phyloP scores from a whole-genome alignment of 2,888 invertebrate genomes.

The Amphipoea lucens region DNA sequence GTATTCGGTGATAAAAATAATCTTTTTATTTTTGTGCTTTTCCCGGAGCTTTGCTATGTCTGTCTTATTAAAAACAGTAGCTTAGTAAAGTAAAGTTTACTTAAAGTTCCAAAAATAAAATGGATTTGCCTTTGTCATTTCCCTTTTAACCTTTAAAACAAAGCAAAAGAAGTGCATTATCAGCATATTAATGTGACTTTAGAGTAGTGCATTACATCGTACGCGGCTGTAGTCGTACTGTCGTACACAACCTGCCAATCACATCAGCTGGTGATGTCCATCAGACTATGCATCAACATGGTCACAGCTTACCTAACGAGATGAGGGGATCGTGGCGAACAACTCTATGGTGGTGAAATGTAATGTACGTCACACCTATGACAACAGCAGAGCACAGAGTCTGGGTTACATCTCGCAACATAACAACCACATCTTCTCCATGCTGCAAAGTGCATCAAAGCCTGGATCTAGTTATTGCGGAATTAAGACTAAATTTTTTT shows the following conservation, averaged over 20 bases:
- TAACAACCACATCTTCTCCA: neutral
- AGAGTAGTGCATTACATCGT: neutral
- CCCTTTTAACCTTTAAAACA: neutral
- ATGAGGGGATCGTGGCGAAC: neutral
- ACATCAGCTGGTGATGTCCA: neutral
- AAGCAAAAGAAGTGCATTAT: neutral
- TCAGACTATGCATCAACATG: neutral
- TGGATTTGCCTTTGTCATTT: neutral
- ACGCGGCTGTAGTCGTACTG: neutral
- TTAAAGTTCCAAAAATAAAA: neutral
- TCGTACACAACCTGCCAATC: conserved; percentile 8
- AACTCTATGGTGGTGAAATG: neutral
- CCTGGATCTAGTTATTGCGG: neutral
- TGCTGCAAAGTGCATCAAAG: neutral
- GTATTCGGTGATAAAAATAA: neutral
- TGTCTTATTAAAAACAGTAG: neutral
- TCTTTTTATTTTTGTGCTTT: neutral
- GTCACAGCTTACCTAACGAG: neutral
- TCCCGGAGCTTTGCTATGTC: neutral
- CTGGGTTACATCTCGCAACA: neutral
- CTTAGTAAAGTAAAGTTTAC: neutral
- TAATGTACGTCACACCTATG: neutral
- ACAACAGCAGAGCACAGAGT: neutral
- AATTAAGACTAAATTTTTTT: neutral
- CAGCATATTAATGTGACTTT: neutral